phyloP scores from a whole-genome alignment of 2,797 vertebrate genomes.

The Morus bassanus region DNA sequence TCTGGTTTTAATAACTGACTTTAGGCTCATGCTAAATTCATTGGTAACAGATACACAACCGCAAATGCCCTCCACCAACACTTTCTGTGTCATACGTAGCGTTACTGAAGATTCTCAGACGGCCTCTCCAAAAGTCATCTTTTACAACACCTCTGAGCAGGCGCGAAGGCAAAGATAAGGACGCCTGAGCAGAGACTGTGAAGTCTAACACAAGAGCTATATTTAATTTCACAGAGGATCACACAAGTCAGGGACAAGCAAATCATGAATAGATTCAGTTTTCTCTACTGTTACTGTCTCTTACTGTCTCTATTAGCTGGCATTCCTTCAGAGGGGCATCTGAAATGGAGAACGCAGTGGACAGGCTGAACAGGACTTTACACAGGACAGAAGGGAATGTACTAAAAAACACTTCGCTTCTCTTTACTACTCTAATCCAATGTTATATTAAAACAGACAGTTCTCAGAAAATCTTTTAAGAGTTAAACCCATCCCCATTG shows the following conservation, averaged over 20 bases:
- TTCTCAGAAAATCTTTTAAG: background rate
- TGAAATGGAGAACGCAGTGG: fast-evolving
- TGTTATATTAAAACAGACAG: background rate
- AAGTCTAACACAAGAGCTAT: background rate
- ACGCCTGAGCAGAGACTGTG: background rate
- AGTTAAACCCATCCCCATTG: background rate
- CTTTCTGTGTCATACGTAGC: fast-evolving
- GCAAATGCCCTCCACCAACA: background rate
- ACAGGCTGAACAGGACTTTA: background rate
- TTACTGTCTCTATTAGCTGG: background rate
- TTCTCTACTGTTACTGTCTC: background rate
- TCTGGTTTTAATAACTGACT: background rate
- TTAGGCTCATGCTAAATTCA: background rate
- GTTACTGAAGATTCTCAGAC: background rate
- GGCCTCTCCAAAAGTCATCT: background rate
- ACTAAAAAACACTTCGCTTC: background rate
- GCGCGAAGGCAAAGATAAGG: background rate
- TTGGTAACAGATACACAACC: too few relatives aligned
- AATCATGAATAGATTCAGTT: background rate
- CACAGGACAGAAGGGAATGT: background rate
- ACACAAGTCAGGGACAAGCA: background rate
- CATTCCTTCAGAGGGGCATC: background rate
- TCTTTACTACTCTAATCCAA: too few relatives aligned
- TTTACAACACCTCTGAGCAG: background rate
- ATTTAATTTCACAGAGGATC: background rate